These are phyloP conservation scores for Disparrhopalites patrizii DNA, from an alignment of 2,888 invertebrate species.

Conservation along the genomic window DNA sequence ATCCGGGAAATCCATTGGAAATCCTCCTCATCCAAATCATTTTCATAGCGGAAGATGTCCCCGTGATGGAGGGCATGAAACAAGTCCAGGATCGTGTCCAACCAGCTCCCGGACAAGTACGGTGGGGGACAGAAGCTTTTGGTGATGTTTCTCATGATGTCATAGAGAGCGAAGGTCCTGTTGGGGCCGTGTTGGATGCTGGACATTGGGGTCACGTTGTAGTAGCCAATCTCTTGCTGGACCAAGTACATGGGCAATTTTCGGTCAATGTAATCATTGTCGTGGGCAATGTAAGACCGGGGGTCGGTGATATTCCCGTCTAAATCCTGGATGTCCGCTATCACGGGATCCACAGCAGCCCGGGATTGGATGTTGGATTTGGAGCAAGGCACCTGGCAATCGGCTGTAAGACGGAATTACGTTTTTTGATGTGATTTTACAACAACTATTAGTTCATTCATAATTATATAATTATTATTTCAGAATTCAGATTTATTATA, in stretches of 20 bases:
- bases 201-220: not conserved
- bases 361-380: not conserved
- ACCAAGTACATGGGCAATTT: constrained; percentile 30
- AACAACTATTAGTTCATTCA: too few species aligned
- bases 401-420: too few species aligned
- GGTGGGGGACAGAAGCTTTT: constrained; percentile 30
- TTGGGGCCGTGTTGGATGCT: constrained; percentile 28
- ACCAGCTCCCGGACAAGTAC: constrained; percentile 35
- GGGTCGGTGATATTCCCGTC: constrained; percentile 30
- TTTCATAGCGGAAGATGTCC: constrained; percentile 41
- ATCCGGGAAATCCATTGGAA: constrained; percentile 40
- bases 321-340: not conserved
- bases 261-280: constrained; percentile 39
- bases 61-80: constrained; percentile 44
- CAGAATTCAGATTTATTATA: too few species aligned
- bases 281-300: constrained; percentile 33
- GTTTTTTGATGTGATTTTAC: too few species aligned
- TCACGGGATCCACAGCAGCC: not conserved
- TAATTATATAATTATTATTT: too few species aligned
- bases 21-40: constrained; percentile 33
- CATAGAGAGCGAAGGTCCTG: constrained; percentile 35
- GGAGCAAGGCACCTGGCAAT: constrained; percentile 20
- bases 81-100: constrained; percentile 25
- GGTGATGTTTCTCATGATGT: constrained; percentile 38
- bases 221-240: not conserved